Evolutionary conservation across 2,113 vertebrate species (phyloP).

Genomic region (Hyaena hyaena): DNA sequence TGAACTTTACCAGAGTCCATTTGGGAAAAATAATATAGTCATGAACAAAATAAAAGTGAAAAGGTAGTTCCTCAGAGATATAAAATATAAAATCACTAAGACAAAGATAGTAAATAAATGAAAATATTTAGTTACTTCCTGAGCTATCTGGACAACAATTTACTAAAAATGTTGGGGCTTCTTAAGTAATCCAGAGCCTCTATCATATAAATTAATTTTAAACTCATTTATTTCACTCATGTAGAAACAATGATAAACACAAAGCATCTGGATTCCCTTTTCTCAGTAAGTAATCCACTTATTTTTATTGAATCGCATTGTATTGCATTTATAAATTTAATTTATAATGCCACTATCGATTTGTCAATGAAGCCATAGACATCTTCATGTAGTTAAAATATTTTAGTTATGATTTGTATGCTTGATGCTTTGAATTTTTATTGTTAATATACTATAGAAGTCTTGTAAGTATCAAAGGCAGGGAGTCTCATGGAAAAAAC

Average conservation of each 20-base stretch:
- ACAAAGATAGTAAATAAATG: neutral
- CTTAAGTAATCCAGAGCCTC: neutral
- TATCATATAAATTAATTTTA: neutral
- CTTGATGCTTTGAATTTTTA: neutral
- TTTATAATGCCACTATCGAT: neutral
- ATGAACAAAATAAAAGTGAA: neutral
- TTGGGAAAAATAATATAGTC: neutral
- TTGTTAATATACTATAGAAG: neutral
- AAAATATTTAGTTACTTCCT: neutral
- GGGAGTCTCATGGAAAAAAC: neutral
- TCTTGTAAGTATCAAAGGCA: neutral
- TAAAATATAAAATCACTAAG: neutral
- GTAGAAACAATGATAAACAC: neutral
- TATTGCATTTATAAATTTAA: neutral
- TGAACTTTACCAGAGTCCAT: neutral
- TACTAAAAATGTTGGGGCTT: neutral
- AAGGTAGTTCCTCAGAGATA: neutral
- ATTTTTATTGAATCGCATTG: neutral
- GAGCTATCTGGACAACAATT: neutral
- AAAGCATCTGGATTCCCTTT: neutral
- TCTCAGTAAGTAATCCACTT: neutral
- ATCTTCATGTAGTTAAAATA: neutral
- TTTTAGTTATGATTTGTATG: neutral
- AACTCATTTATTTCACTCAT: neutral
- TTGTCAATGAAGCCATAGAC: neutral